Percentiles rank a stretch among this genome's conserved stretches.
Conservation (phyloP, 2,888 invertebrate species). For the Drosophila prolongata region DNA sequence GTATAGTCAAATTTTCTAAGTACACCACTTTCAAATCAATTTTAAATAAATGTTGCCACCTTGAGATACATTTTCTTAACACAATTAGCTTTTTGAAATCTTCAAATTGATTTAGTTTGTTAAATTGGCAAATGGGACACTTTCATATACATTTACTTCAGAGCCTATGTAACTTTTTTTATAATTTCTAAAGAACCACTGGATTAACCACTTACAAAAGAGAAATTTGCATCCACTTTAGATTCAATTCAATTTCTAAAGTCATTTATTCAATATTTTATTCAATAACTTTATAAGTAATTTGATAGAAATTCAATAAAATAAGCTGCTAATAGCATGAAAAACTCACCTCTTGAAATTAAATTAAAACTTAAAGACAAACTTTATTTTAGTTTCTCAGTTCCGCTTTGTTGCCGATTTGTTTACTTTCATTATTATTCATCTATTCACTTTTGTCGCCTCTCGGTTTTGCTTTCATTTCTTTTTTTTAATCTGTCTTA, state of each 20-base stretch:
- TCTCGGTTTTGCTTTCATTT: conserved; percentile 30
- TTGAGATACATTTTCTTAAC: too few species aligned
- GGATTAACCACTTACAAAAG: background rate
- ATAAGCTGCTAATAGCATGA: background rate
- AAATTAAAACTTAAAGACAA: background rate
- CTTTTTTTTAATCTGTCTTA: conserved; percentile 2
- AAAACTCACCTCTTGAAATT: conserved; percentile 46
- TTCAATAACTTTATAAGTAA: background rate
- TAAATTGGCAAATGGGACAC: background rate
- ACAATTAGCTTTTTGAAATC: too few species aligned
- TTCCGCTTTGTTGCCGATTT: conserved; percentile 18
- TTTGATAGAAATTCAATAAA: background rate
- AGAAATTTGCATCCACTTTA: background rate
- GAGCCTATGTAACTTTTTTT: too few species aligned
- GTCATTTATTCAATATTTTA: background rate
- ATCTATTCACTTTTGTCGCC: conserved; percentile 43
- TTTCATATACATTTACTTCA: background rate
- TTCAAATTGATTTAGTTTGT: too few species aligned
- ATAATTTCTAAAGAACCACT: too few species aligned
- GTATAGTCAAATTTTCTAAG: too few species aligned
- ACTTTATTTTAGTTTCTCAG: conserved; percentile 13
- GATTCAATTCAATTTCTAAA: background rate
- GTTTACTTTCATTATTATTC: conserved; percentile 47
- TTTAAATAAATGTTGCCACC: too few species aligned
- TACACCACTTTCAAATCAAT: too few species aligned